These are phyloP conservation scores for Percopsis transmontana DNA, from an alignment of 2,113 vertebrate species.

Conservation along the genomic window DNA sequence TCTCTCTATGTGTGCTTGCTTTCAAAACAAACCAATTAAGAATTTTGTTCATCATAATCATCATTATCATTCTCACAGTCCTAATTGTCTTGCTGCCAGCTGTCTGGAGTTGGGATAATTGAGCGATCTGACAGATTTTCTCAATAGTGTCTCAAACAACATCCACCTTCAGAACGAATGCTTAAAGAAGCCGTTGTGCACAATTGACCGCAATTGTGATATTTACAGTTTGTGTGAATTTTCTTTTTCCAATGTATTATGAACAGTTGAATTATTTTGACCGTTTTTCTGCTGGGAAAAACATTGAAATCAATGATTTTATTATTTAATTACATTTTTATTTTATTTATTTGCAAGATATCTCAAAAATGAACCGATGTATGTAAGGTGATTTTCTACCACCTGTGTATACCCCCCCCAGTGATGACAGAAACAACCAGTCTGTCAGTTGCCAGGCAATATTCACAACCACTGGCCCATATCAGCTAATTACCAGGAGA, in stretches of 20 bases:
- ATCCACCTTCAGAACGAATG: slow-evolving; percentile 52
- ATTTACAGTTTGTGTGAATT: slow-evolving; percentile 16
- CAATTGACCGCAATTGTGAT: slow-evolving; percentile 33
- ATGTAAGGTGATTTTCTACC: slow-evolving; percentile 61
- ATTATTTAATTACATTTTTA: too few species aligned
- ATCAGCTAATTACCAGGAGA: slow-evolving; percentile 82
- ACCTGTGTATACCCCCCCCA: slow-evolving; percentile 54
- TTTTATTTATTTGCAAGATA: too few species aligned
- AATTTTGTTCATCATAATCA: slow-evolving; percentile 77
- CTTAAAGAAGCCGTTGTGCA: slow-evolving; percentile 45
- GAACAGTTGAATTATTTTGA: slow-evolving; percentile 1
- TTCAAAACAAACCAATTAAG: slow-evolving; percentile 75
- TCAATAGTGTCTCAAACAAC: slow-evolving; percentile 63
- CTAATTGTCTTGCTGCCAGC: slow-evolving; percentile 81
- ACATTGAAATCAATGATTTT: neutral
- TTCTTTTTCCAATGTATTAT: slow-evolving; percentile 5
- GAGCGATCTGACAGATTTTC: slow-evolving; percentile 79
- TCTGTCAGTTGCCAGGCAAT: slow-evolving; percentile 77
- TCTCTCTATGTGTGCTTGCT: slow-evolving; percentile 49
- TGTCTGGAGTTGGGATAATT: slow-evolving; percentile 77
- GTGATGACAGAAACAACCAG: slow-evolving; percentile 73
- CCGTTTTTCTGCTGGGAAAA: neutral
- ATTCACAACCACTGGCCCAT: slow-evolving; percentile 75
- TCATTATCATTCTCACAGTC: slow-evolving; percentile 78
- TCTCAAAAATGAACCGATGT: slow-evolving; percentile 42